Evolutionary conservation across 92 coral and sea anemone genomes (phyloP).

Genomic region (Palythoa caribaeorum): DNA sequence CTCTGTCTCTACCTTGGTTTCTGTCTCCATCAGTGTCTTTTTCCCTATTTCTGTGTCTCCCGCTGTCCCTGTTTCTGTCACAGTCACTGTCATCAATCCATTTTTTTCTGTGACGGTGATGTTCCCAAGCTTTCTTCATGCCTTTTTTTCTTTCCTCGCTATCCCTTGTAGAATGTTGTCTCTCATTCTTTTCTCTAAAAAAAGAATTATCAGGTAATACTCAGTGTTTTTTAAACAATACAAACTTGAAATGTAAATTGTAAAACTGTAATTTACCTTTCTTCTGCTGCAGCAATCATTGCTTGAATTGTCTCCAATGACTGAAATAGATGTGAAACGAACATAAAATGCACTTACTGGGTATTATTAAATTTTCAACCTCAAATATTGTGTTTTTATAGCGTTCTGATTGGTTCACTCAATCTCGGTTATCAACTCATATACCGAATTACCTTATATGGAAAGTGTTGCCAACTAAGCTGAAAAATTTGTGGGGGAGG

Average conservation of each 20-base stretch:
- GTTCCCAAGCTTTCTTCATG: slow-evolving; percentile 14
- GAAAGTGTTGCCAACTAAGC: too few relatives aligned
- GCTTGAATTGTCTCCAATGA: slow-evolving; percentile 78
- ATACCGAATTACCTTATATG: too few relatives aligned
- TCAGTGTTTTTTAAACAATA: too few relatives aligned
- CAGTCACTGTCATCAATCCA: not conserved
- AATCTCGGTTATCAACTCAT: too few relatives aligned
- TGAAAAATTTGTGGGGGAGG: too few relatives aligned
- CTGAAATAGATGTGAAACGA: slow-evolving; percentile 49
- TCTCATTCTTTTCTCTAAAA: slow-evolving; percentile 57
- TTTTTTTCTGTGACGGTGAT: slow-evolving; percentile 35
- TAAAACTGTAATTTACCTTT: slow-evolving; percentile 58
- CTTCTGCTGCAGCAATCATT: slow-evolving; percentile 81
- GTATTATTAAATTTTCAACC: not conserved
- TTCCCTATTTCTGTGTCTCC: not conserved
- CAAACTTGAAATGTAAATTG: not conserved
- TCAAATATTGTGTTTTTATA: too few relatives aligned
- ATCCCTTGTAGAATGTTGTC: slow-evolving; percentile 22
- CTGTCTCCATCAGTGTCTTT: not conserved
- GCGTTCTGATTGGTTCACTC: too few relatives aligned
- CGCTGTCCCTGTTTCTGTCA: not conserved
- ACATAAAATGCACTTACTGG: not conserved
- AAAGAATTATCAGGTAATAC: too few relatives aligned
- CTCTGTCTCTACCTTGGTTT: not conserved
- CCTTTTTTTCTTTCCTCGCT: slow-evolving; percentile 20